Conservation (phyloP, 1,140 invertebrate genomes). For the Thrips palmi region DNA sequence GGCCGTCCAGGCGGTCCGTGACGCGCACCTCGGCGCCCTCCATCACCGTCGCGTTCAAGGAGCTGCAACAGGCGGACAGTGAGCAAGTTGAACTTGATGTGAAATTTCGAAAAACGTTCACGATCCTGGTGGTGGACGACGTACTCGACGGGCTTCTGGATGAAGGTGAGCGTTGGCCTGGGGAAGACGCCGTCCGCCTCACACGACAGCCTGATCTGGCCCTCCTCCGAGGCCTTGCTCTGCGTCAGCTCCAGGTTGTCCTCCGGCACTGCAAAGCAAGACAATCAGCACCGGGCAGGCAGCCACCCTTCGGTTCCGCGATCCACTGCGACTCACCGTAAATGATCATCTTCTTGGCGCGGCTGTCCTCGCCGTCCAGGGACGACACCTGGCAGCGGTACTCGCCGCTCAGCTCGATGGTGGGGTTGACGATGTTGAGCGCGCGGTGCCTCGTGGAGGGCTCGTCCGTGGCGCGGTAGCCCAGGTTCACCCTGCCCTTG, state of each 20-base stretch:
- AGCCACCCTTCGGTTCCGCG: neutral
- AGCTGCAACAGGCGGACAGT: no score
- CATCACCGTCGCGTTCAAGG: no score
- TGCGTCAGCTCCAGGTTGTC: constrained; percentile 28
- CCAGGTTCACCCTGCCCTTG: constrained; percentile 38
- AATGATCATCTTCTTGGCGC: constrained; percentile 45
- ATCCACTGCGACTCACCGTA: constrained; percentile 34
- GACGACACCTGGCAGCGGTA: constrained; percentile 55
- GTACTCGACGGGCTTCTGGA: constrained; percentile 2
- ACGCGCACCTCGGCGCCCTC: no score
- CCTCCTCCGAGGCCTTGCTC: constrained; percentile 23
- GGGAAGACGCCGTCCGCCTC: constrained; percentile 31
- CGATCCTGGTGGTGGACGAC: neutral
- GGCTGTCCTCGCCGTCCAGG: constrained; percentile 40
- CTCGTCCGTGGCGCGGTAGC: constrained; percentile 35
- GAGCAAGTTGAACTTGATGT: no score
- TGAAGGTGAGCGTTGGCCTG: constrained; percentile 28
- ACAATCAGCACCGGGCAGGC: constrained; percentile 1
- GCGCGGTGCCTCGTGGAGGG: constrained; percentile 39
- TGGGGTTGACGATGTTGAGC: constrained; percentile 41
- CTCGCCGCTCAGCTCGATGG: constrained; percentile 46
- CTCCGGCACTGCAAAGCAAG: constrained; percentile 27
- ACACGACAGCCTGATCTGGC: constrained; percentile 28
- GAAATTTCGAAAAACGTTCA: no score
- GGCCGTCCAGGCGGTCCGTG: no score